Base-by-base conservation (phyloP, 2,888 invertebrate genomes). In the Microchrysa polita region DNA sequence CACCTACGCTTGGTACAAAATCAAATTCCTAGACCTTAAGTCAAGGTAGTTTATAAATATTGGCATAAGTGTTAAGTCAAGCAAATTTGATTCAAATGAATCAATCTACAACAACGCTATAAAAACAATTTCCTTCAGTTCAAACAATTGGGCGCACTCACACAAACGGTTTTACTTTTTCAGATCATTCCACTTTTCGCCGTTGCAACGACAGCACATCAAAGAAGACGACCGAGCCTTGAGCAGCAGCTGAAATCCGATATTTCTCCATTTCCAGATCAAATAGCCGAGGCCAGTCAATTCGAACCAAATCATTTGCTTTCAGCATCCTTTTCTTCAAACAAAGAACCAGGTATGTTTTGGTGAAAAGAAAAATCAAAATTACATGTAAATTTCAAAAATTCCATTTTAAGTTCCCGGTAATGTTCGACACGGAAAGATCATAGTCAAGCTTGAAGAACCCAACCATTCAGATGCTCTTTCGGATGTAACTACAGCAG, bases 401-500 rank as follows among this genome's bases (percentile, higher is more conserved):
- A 48, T 12, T 18, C 23, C 22, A 10, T 55, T n/a, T 27, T n/a
- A 59, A 42, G 5, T 48, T 71, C 10, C 74, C 65, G 57, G 27
- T 20, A 61, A 73, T 27, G 81, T 78, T 34, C 71, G 73, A 67
- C 82, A 81, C 61, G 80, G 81, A 1, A 82, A 82, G 40, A 77
- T 81, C 60, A 82, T 84, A 75, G 76, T 82, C n/a, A 84, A 83
- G 78, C 77, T 83, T 5, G 80, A 83, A 74, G 79, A 82, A 12
- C 82, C 61, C 4, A 7, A 18, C 9, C 40, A 42, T 1, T 16
- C 34, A 4, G 53, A 73, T 20, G 55, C 71, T 14, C 53, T 77
- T 18, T 59, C 75, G 4, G 82, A 83, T 27, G 78, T 82, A 1
- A 80, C 81, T 75, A 81, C 84, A 10, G 85, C 84, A 1, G 83